Evolutionary conservation across 1,140 invertebrate genomes (phyloP).

Genomic region (Carposina sasakii): DNA sequence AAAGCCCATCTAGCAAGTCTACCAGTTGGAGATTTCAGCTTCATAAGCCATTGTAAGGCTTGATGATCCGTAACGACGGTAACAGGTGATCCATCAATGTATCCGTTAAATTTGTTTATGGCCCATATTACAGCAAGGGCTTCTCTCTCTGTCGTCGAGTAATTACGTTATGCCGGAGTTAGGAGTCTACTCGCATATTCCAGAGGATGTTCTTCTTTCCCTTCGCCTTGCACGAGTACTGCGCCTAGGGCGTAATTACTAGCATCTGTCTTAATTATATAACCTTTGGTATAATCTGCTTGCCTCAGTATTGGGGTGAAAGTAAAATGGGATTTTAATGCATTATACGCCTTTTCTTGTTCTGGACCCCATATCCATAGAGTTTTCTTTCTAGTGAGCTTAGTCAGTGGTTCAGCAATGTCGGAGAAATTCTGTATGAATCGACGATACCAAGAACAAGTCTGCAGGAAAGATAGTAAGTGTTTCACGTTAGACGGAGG

Average conservation of each 20-base stretch:
- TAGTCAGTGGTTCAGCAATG: constrained; percentile 44
- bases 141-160: constrained; percentile 59
- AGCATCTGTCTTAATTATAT: constrained; percentile 33
- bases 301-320: constrained; percentile 2
- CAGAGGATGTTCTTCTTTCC: constrained; percentile 44
- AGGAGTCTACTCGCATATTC: constrained; percentile 56
- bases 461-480: constrained; percentile 23
- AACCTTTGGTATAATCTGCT: constrained; percentile 20
- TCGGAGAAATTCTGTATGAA: constrained; percentile 46
- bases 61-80: constrained; percentile 52
- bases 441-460: constrained; percentile 37
- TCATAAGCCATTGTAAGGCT: constrained; percentile 60
- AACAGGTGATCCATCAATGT: constrained; percentile 36
- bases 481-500: constrained; percentile 26
- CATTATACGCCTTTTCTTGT: constrained; percentile 2
- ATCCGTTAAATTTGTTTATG: constrained; percentile 50
- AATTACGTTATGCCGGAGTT: constrained; percentile 55
- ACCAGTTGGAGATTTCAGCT: constrained; percentile 50
- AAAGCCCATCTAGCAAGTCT: constrained; percentile 60
- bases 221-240: constrained; percentile 34
- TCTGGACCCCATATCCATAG: constrained; percentile 25
- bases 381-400: constrained; percentile 35
- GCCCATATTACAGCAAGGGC: constrained; percentile 64
- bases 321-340: constrained; percentile 1
- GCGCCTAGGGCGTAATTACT: constrained; percentile 36